Evolutionary conservation across 2,113 vertebrate genomes (phyloP).

Genomic region (Rousettus leschenaultii): DNA sequence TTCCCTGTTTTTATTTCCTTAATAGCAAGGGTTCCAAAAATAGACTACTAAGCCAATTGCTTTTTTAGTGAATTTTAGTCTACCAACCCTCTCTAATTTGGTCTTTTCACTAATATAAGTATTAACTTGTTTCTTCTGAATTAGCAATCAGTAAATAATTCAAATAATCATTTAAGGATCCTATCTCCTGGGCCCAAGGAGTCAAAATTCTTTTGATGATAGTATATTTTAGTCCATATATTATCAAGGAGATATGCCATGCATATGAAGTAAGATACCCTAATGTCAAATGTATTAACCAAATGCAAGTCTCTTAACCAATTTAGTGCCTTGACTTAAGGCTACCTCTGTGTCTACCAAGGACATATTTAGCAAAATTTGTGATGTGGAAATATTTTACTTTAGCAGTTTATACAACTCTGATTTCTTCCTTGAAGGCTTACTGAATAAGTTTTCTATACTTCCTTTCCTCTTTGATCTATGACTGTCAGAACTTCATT

Average conservation of each 20-base stretch:
- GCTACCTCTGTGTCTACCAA: slow-evolving; percentile 42
- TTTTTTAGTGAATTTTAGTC: slow-evolving; percentile 71
- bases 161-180: slow-evolving; percentile 58
- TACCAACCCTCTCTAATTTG: slow-evolving; percentile 53
- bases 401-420: slow-evolving; percentile 75
- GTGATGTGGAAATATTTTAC: slow-evolving; percentile 63
- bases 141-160: slow-evolving; percentile 65
- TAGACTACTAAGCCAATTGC: slow-evolving; percentile 50
- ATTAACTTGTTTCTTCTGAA: slow-evolving; percentile 70
- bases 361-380: slow-evolving; percentile 66
- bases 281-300: slow-evolving; percentile 48
- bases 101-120: slow-evolving; percentile 50
- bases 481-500: slow-evolving; percentile 77
- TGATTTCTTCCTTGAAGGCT: slow-evolving; percentile 70
- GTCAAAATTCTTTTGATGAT: slow-evolving; percentile 69
- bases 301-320: slow-evolving; percentile 52
- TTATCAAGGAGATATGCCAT: slow-evolving; percentile 50
- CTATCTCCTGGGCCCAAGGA: slow-evolving; percentile 40
- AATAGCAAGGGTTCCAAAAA: slow-evolving; percentile 37
- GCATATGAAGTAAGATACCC: not conserved
- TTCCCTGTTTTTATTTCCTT: not conserved
- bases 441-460: slow-evolving; percentile 62
- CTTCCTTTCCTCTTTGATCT: slow-evolving; percentile 73
- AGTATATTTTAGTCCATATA: not conserved
- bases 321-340: slow-evolving; percentile 55